Base-by-base conservation (phyloP, 2,113 vertebrate genomes). In the Pleuronectes platessa region DNA sequence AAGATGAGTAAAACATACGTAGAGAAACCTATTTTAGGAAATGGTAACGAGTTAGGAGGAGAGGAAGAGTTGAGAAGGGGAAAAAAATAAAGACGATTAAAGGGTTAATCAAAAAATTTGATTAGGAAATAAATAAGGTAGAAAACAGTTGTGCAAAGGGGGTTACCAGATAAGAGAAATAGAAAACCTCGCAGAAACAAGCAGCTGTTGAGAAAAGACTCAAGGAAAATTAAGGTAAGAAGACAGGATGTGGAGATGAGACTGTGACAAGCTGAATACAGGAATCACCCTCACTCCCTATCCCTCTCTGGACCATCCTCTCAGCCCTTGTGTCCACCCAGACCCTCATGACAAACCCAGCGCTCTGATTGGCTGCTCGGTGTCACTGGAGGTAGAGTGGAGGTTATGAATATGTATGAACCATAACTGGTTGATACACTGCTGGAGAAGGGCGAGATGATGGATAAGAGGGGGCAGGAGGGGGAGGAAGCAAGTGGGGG, bases 321-420 rank as follows among this genome's bases (percentile, higher is more conserved):
- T 85, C 88, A 84, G 63, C 68, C 80, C 62, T 35, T 15, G 70
- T 91, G 92, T 93, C 92, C 92, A 92, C 89, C 86, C 90, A 88
- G 82, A 89, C 85, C 83, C 87, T 89, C 84, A 86, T 80, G 64
- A 88, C 86, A 89, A 89, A 86, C 77, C 73, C 55, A 20, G 72
- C 27, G 0, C 69, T 23, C 79, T 64, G 88, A 92, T 92, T 92
- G 92, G 92, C 86, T 89, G 88, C 74, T 60, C 78, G 60, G 64
- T 90, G 89, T 91, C 58, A 59, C 83, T 83, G 76, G 82, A 79
- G 86, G 88, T 42, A 31, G 88, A 78, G 85, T 77, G 76, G 79
- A 83, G 83, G 77, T 83, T 85, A 92, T 94, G 92, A 93, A 93
- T 94, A 94, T 93, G 89, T 89, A 93, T 93, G 86, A 91, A 83